Base-by-base conservation (phyloP, 2,797 vertebrate genomes). In the Phyllotis vaccarum region DNA sequence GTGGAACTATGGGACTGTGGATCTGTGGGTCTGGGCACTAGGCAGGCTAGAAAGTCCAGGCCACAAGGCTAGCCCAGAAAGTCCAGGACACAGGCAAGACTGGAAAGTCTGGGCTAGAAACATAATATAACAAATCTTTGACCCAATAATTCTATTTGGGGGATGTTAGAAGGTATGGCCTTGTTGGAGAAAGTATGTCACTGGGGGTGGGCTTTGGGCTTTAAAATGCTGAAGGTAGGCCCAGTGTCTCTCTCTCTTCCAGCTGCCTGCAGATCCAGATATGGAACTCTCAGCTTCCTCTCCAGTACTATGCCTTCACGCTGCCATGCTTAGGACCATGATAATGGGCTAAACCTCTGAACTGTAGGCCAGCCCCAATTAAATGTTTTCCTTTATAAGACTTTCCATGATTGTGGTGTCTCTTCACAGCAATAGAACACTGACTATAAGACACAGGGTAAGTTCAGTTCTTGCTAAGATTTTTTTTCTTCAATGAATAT, bases 401-500 rank as follows among this genome's bases (percentile, higher is more conserved):
- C 43, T 52, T 85, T 31, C 40, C 17, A 7, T 85, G 62, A 19
- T 14, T 6, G n/a, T 66, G 19, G 21, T 24, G 6, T 85, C 62
- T 85, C 43, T n/a, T 85, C 31, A 66, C 62, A 85, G 82, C 43
- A 22, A 22, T 10, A 64, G 40, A 64, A n/a, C 6, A n/a, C 49
- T 66, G 31, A 8, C 60, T n/a, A n/a, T n/a, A 49, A 68, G 43
- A 83, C 29, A 34, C 3, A 17, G 64, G 64, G 95, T 82, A 87
- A 87, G 49, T 91, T 94, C 34, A 87, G 46, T 54, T 96, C 70
- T 97, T 92, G 70, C 75, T 80, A 43, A 90, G 37, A 80, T 21
- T 46, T 62, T 43, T 49, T 52, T 6, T 34, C 3, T 10, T 11
- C 66, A 43, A 5, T 16, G 43, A 78, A 82, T 58, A 83, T 54